phyloP scores from a whole-genome alignment of 2,797 vertebrate genomes.

The Heterohyrax brucei region DNA sequence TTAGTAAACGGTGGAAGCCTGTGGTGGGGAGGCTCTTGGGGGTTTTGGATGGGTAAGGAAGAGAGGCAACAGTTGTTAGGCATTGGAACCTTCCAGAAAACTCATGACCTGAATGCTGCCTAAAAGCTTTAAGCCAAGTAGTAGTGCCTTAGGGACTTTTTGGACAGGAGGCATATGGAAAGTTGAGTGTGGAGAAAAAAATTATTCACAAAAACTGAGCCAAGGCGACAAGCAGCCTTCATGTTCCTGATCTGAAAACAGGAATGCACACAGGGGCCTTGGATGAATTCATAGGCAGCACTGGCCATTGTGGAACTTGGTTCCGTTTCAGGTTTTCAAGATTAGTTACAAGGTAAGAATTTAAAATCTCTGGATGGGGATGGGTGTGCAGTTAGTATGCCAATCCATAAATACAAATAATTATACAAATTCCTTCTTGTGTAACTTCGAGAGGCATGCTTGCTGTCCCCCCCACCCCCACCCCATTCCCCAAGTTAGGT shows the following conservation, averaged over 20 bases:
- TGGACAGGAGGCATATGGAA: conserved; percentile 44
- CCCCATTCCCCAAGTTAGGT: background rate
- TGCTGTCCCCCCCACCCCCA: background rate
- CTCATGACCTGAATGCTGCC: conserved; percentile 31
- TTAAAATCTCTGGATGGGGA: conserved; percentile 2
- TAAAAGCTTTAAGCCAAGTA: conserved; percentile 50
- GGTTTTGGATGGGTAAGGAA: conserved; percentile 61
- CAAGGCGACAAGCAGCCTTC: conserved; percentile 71
- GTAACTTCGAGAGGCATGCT: background rate
- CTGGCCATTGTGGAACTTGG: conserved; percentile 59
- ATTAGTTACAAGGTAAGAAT: conserved; percentile 35
- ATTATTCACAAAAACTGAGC: conserved; percentile 18
- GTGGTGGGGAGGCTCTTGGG: conserved; percentile 48
- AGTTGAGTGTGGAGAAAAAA: conserved; percentile 68
- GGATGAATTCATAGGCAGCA: conserved; percentile 6
- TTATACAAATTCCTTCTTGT: background rate
- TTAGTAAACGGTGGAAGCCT: conserved; percentile 79
- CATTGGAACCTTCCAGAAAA: background rate
- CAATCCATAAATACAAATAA: conserved; percentile 18
- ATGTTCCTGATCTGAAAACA: conserved; percentile 70
- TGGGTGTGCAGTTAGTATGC: conserved; percentile 1
- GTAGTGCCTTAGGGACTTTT: conserved; percentile 70
- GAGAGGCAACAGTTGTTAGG: conserved; percentile 57
- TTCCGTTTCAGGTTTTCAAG: conserved; percentile 43
- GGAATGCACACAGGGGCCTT: conserved; percentile 53